A percentile compares a stretch with the other conserved stretches of the same genome.
These are phyloP conservation scores for Ametastegia equiseti DNA, from an alignment of 2,888 invertebrate genomes.

Conservation along the genomic window DNA sequence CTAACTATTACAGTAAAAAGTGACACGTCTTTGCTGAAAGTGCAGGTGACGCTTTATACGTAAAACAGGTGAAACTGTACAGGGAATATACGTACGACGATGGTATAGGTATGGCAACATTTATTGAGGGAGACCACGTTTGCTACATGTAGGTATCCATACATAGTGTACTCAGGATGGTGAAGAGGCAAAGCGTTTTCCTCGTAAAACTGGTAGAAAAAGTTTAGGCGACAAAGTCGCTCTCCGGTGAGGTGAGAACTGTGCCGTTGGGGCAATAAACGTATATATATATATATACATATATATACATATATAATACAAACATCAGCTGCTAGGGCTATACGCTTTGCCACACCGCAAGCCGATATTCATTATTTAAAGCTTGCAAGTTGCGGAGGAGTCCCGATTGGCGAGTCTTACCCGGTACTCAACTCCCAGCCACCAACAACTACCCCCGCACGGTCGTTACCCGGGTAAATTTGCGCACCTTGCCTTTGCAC, in stretches of 20 bases:
- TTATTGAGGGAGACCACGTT: neutral
- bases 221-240: slow-evolving; percentile 20
- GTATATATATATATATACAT: too few relatives aligned
- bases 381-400: slow-evolving; percentile 2
- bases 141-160: neutral
- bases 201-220: slow-evolving; percentile 24
- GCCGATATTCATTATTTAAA: slow-evolving; percentile 37
- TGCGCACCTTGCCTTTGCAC: slow-evolving; percentile 19
- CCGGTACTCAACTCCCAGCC: neutral
- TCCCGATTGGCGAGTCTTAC: slow-evolving; percentile 27
- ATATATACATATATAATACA: too few relatives aligned
- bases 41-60: too few relatives aligned
- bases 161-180: neutral
- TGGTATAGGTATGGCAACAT: too few relatives aligned
- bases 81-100: too few relatives aligned
- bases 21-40: too few relatives aligned
- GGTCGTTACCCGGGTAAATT: slow-evolving; percentile 7
- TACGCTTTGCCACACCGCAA: slow-evolving; percentile 31
- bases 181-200: neutral
- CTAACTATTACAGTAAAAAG: too few relatives aligned
- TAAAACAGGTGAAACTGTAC: too few relatives aligned
- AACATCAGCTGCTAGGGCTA: slow-evolving; percentile 8
- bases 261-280: slow-evolving; percentile 35
- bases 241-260: slow-evolving; percentile 18
- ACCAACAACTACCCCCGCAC: neutral